Conservation (phyloP, 2,888 invertebrate genomes). For the Apomyelois bistriatella region DNA sequence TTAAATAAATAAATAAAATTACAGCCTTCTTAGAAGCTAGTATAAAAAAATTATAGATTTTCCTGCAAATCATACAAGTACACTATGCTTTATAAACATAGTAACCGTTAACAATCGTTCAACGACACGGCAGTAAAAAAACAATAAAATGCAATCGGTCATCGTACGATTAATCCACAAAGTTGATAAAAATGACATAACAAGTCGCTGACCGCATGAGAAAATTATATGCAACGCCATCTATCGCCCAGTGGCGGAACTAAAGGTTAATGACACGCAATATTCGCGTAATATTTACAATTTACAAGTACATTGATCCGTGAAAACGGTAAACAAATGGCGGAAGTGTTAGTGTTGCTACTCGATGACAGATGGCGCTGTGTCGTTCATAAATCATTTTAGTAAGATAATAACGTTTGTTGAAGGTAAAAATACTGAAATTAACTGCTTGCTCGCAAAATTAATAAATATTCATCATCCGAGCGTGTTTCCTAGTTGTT, state of each 20-base stretch:
- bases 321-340: conserved; percentile 15
- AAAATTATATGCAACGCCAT: conserved; percentile 41
- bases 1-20: no score
- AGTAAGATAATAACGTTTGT: no score
- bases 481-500: no score
- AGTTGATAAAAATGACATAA: conserved; percentile 34
- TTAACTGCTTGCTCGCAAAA: no score
- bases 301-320: conserved; percentile 13
- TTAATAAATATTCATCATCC: no score
- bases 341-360: conserved; percentile 14
- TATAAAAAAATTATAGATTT: not conserved
- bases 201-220: conserved; percentile 22
- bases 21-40: no score
- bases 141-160: conserved; percentile 48
- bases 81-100: not conserved
- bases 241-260: conserved; percentile 36
- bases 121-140: conserved; percentile 31
- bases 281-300: conserved; percentile 18
- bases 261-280: conserved; percentile 12
- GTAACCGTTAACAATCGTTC: conserved; percentile 2
- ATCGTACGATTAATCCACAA: conserved; percentile 51
- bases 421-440: no score
- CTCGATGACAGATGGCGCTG: conserved; percentile 25
- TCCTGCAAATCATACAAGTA: not conserved
- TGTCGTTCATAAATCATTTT: no score